Conservation (phyloP, 2,888 invertebrate species). For the Amphimallon solstitiale region DNA sequence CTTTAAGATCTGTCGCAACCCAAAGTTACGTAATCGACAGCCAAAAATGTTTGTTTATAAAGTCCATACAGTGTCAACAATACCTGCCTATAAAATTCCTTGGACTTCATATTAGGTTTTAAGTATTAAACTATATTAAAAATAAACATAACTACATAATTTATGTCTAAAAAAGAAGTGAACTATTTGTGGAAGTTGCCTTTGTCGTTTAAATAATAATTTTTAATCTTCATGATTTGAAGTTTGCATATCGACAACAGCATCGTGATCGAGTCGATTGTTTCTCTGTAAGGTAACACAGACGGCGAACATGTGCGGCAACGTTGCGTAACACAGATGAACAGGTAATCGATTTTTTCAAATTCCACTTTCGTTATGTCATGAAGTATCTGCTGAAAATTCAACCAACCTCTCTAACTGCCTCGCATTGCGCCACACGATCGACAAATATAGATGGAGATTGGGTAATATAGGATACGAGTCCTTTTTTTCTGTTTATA, state of each 20-base stretch:
- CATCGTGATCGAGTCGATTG: conserved; percentile 5
- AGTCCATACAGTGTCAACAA: too few relatives aligned
- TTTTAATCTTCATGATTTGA: conserved; percentile 16
- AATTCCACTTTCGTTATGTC: conserved; percentile 3
- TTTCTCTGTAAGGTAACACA: not conserved
- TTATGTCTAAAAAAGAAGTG: too few relatives aligned
- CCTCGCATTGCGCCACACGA: not conserved
- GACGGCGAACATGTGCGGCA: not conserved
- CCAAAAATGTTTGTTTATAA: too few relatives aligned
- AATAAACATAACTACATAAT: too few relatives aligned
- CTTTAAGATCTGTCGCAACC: too few relatives aligned
- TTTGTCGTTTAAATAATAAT: conserved; percentile 3
- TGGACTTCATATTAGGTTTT: too few relatives aligned
- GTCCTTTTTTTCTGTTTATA: conserved; percentile 1
- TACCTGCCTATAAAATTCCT: too few relatives aligned
- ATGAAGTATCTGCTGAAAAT: not conserved
- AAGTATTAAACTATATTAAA: too few relatives aligned
- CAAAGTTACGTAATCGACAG: too few relatives aligned
- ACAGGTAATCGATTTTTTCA: conserved; percentile 26
- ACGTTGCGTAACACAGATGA: not conserved
- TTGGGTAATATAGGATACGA: conserved; percentile 17
- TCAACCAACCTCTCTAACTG: not conserved
- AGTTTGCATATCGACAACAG: conserved; percentile 9
- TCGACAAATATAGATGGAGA: not conserved
- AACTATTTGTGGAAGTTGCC: conserved; percentile 2